phyloP scores from a whole-genome alignment of 2,797 vertebrate species.

The Eulemur mongoz region DNA sequence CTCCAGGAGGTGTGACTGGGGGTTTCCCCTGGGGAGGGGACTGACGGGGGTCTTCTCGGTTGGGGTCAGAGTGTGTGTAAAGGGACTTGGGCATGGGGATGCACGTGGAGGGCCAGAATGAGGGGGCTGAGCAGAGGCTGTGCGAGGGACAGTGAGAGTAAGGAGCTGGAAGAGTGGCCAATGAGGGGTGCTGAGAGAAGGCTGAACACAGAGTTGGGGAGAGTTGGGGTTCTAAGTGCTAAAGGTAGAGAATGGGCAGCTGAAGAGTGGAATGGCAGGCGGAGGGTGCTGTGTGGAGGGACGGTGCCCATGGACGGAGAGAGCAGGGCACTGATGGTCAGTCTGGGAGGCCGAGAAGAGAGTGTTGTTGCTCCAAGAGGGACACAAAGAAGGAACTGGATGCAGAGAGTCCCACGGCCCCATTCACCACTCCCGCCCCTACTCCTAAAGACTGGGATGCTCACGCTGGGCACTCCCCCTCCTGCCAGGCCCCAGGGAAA shows the following conservation, averaged over 20 bases:
- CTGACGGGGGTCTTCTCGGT: background rate
- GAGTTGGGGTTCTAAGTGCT: background rate
- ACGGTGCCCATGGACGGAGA: background rate
- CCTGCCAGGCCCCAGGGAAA: background rate
- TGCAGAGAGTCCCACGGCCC: background rate
- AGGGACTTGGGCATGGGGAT: background rate
- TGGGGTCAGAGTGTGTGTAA: background rate
- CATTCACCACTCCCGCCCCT: background rate
- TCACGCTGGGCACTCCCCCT: background rate
- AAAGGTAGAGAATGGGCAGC: background rate
- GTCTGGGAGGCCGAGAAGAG: background rate
- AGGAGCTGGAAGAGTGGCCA: background rate
- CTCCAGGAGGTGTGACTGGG: background rate
- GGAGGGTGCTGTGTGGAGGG: background rate
- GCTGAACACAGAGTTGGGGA: background rate
- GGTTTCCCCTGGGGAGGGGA: background rate
- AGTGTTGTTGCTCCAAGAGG: background rate
- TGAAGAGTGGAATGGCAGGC: background rate
- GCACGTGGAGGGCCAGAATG: background rate
- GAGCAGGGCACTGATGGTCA: background rate
- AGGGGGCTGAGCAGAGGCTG: background rate
- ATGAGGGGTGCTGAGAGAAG: background rate
- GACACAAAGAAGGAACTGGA: background rate
- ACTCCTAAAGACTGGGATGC: background rate
- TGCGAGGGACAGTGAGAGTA: background rate